A percentile compares a stretch with the other conserved stretches of the same genome.
Conservation (phyloP, 37 sponge, comb jelly and placozoan species). For the Theonella swinhoei region DNA sequence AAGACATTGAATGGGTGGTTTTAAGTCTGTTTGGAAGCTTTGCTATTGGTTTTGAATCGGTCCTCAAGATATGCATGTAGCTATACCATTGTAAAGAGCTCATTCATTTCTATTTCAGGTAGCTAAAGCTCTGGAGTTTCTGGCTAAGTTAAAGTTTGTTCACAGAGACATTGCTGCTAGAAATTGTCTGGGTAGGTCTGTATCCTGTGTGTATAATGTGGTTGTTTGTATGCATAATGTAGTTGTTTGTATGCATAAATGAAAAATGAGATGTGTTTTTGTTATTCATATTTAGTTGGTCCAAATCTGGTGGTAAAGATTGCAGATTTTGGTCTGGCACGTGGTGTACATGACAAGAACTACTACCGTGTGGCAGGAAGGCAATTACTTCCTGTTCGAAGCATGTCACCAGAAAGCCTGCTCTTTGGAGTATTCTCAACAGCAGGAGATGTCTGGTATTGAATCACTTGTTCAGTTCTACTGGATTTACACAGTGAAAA, state of each 20-base stretch:
- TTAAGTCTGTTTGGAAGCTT: not conserved
- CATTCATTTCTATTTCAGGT: constrained; percentile 7
- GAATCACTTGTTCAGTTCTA: too few relatives aligned
- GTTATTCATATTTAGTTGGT: constrained; percentile 31
- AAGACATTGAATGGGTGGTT: not conserved
- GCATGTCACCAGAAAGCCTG: constrained; percentile 68
- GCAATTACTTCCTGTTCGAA: constrained; percentile 52
- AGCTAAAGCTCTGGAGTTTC: constrained; percentile 48
- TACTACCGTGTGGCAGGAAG: constrained; percentile 38
- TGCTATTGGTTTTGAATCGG: not conserved
- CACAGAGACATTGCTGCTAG: constrained; percentile 70
- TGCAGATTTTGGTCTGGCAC: constrained; percentile 75
- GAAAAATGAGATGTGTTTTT: not conserved
- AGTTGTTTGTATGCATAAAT: not conserved
- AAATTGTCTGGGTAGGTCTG: constrained; percentile 56
- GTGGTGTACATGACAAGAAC: constrained; percentile 35
- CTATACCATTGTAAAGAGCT: not conserved
- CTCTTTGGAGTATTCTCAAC: constrained; percentile 43
- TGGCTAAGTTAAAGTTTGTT: constrained; percentile 36
- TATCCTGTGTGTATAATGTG: not conserved
- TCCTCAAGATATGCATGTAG: not conserved
- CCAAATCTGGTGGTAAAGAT: constrained; percentile 36
- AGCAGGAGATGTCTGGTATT: constrained; percentile 73
- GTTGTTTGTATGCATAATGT: not conserved
- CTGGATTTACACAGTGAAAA: too few relatives aligned